Base-by-base conservation (phyloP, 1,140 invertebrate genomes). In the Drosophila micromelanica region DNA sequence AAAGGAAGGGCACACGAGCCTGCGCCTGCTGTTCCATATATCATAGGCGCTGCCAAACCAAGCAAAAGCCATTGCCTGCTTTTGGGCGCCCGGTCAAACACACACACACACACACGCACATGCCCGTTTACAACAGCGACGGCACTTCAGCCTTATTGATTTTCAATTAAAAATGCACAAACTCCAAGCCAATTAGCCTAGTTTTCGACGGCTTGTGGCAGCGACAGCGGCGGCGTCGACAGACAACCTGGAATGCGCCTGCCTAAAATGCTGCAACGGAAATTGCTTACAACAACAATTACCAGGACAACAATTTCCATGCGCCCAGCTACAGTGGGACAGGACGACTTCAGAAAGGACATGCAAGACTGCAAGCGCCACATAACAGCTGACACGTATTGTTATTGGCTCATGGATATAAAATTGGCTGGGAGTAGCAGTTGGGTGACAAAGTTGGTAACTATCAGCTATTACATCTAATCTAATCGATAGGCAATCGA, bases 141-240 rank as follows among this genome's bases (percentile, higher is more conserved):
- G 68, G 67, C 65, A 64, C 68, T 76, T 73, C 67, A 43, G 61
- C 55, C 60, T 61, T 87, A 87, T 87, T 87, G 82, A 87, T 87
- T 87, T 87, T 87, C 82, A 87, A 87, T 87, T 87, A 87, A 89
- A 89, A 87, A 89, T 79, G 76, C 82, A 89, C 78, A 79, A 78
- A 80, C 84, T 74, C 63, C 54, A 64, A 82, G 80, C 72, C 82
- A 87, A 87, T 87, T 87, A 87, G 82, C 82, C 82, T 69, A 87
- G 79, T 89, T 87, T 84, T 64, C 55, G 43, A 40, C 9, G 15
- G 48, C 13, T 20, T n/a, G 23, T 17, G 15, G 70, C 55, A 43
- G 75, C 48, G 45, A 12, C 37, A 30, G 3, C 13, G n/a, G 30
- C 49, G 30, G 15, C 11, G 56, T 27, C 45, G 57, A 35, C 63